A percentile compares a stretch with the other conserved stretches of the same genome.
Evolutionary conservation across 2,797 vertebrate species (phyloP).

Genomic region (Ciconia nigra): DNA sequence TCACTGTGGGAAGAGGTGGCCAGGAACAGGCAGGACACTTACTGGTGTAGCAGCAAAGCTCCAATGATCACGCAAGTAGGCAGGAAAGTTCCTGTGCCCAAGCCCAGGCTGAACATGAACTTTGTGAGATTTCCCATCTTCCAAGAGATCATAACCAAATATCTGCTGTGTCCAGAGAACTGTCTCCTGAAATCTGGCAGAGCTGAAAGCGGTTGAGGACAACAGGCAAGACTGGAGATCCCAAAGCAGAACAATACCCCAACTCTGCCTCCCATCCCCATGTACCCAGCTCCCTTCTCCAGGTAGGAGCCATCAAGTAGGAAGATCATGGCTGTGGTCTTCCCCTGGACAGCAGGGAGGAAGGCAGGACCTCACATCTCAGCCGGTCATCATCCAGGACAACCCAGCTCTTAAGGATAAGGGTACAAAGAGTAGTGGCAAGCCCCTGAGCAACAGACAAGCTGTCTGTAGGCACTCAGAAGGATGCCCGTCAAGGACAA

Average conservation of each 20-base stretch:
- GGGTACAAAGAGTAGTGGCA: background rate
- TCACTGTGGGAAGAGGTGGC: background rate
- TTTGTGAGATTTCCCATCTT: background rate
- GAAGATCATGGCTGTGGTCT: background rate
- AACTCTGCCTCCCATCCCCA: background rate
- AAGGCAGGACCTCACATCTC: background rate
- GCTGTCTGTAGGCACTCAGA: background rate
- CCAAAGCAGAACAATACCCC: background rate
- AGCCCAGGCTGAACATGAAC: background rate
- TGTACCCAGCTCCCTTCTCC: background rate
- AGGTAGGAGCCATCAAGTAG: background rate
- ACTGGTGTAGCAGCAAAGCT: background rate
- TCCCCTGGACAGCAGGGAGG: background rate
- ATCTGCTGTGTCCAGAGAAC: background rate
- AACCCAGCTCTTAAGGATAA: background rate
- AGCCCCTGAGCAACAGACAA: background rate
- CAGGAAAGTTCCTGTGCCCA: background rate
- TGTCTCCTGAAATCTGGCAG: background rate
- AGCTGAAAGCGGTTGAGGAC: background rate
- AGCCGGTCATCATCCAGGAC: background rate
- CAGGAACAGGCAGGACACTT: background rate
- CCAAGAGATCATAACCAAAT: background rate
- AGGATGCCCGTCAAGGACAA: fast-evolving
- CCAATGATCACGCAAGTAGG: background rate
- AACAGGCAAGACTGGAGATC: background rate